Base-by-base conservation (phyloP, 2,113 vertebrate species). In the Plecturocebus donacophilus region DNA sequence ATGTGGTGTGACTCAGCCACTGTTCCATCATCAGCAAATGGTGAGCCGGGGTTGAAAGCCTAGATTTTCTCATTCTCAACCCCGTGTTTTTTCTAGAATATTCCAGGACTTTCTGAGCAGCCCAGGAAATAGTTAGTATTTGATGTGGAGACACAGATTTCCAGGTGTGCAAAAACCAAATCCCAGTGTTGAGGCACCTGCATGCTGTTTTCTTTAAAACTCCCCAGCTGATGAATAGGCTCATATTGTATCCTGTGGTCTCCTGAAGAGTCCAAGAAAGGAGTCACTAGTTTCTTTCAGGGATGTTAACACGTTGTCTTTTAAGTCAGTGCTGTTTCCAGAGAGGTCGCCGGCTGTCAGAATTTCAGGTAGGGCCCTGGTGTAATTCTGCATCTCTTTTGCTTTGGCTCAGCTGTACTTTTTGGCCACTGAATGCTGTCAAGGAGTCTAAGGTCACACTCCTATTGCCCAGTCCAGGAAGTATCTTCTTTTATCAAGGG, bases 281-380 rank as follows among this genome's bases (percentile, higher is more conserved):
- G 8, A 38, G 7, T 32, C 45, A 16, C 27, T 42, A 6, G 32
- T 66, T 58, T 94, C 54, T 80, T 20, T 70, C 56, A 14, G 42
- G 71, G 47, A n/a, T 1, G 12, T 35, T 35, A 30, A 19, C 68
- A 14, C 32, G 20, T 0, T 61, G 71, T 19, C 21, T 80, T 56
- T 47, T 2, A 11, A 68, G 81, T 23, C n/a, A 23, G n/a, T 0
- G 0, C 17, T 35, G 5, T 56, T 54, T 79, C 54, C 35, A 27
- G 40, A 23, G 40, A 52, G n/a, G 10, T n/a, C 0, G 0, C 1
- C 14, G 35, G 38, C 58, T 61, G 7, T 5, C 0, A 0, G 6
- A 8, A 23, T 27, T 54, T 30, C 1, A 0, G 2, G 3, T 25
- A 0, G 0, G 95, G 35, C 38, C 58, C 80, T 56, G 12, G 11